Conservation (phyloP, 2,888 invertebrate genomes). For the Drosophila fulvimacula region DNA sequence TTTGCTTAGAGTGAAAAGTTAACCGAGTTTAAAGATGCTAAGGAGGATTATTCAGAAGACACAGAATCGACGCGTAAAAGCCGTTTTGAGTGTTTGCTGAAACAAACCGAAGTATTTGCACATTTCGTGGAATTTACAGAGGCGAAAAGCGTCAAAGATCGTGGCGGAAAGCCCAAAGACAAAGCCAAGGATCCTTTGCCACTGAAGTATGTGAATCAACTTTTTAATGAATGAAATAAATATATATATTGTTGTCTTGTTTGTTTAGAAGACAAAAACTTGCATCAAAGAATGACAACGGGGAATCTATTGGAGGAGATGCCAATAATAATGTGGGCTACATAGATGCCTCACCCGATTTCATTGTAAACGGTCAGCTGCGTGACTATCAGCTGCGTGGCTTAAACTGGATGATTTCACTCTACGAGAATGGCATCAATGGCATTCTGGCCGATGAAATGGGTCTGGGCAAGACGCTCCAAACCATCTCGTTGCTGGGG, state of each 20-base stretch:
- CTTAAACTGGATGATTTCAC: slow-evolving; percentile 99
- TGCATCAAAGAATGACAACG: slow-evolving; percentile 95
- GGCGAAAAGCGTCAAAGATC: slow-evolving; percentile 83
- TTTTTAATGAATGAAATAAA: not conserved
- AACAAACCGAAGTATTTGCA: slow-evolving; percentile 99
- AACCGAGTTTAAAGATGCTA: slow-evolving; percentile 84
- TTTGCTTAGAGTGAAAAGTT: slow-evolving; percentile 3
- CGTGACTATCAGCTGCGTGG: slow-evolving; percentile 99
- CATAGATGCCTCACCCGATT: slow-evolving; percentile 96
- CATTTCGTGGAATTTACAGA: slow-evolving; percentile 97
- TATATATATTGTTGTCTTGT: not conserved
- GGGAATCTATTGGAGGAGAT: slow-evolving; percentile 96
- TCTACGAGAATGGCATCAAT: slow-evolving; percentile 99
- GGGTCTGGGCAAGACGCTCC: slow-evolving; percentile 99
- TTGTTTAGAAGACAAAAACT: slow-evolving; percentile 78
- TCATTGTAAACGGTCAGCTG: slow-evolving; percentile 96
- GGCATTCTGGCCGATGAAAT: slow-evolving; percentile 99
- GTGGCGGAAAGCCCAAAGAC: slow-evolving; percentile 52
- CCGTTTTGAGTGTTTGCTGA: slow-evolving; percentile 96
- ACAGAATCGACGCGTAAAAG: slow-evolving; percentile 95
- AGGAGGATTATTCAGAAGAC: slow-evolving; percentile 91
- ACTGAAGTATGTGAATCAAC: slow-evolving; percentile 52
- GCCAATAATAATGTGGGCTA: slow-evolving; percentile 92
- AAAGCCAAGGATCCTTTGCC: slow-evolving; percentile 39
- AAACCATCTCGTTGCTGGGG: slow-evolving; percentile 98